Percentiles rank a stretch among this genome's conserved stretches.
Evolutionary conservation across 1,140 invertebrate genomes (phyloP).

Genomic region (Mya arenaria): DNA sequence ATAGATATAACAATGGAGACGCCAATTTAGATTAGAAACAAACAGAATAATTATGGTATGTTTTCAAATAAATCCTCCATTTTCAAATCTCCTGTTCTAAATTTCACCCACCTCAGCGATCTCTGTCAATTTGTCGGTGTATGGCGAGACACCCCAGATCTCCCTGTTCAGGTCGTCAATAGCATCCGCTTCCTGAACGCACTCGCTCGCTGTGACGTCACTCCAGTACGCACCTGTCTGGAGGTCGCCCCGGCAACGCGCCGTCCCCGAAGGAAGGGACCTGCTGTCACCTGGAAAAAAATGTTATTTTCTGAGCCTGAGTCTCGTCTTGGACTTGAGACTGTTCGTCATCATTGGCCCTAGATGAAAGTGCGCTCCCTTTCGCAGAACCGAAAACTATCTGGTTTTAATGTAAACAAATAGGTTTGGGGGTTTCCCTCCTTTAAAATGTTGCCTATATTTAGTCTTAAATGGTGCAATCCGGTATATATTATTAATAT

Average conservation of each 20-base stretch:
- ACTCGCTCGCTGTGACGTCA: conserved; percentile 32
- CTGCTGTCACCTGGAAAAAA: conserved; percentile 43
- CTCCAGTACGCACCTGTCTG: conserved; percentile 63
- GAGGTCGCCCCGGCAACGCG: conserved; percentile 65
- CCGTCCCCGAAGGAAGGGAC: conserved; percentile 58
- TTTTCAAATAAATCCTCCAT: background rate
- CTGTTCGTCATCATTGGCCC: too few relatives aligned
- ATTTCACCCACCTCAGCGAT: conserved; percentile 54
- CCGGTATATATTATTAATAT: too few relatives aligned
- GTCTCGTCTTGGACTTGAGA: too few relatives aligned
- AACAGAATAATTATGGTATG: background rate
- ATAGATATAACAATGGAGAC: too few relatives aligned
- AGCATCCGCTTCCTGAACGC: conserved; percentile 19
- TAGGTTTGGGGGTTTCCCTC: too few relatives aligned
- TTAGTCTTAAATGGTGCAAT: too few relatives aligned
- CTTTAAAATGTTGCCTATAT: too few relatives aligned
- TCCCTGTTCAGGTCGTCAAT: conserved; percentile 29
- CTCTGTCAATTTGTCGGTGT: conserved; percentile 58
- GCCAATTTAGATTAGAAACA: too few relatives aligned
- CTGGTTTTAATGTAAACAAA: too few relatives aligned
- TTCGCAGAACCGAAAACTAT: too few relatives aligned
- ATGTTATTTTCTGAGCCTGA: too few relatives aligned
- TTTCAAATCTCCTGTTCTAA: background rate
- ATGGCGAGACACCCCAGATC: conserved; percentile 41
- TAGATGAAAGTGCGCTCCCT: too few relatives aligned